Evolutionary conservation across 2,113 vertebrate genomes (phyloP).

Genomic region (Clarias macrocephalus): DNA sequence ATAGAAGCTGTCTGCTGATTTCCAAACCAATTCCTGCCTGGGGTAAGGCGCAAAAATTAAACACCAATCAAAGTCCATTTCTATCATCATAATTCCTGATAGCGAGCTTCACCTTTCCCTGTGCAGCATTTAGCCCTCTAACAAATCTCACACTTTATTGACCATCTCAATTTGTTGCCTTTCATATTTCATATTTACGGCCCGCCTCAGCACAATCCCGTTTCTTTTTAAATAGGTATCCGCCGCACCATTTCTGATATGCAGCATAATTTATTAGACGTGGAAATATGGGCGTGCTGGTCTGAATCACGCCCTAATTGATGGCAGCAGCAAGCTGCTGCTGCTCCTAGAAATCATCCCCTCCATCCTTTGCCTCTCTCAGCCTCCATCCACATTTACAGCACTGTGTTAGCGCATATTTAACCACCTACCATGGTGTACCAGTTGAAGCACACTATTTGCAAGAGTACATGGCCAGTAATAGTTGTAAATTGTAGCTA

Average conservation of each 20-base stretch:
- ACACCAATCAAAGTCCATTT: constrained; percentile 85
- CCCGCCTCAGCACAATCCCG: constrained; percentile 80
- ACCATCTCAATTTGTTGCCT: constrained; percentile 85
- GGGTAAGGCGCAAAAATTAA: constrained; percentile 77
- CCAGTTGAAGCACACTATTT: background rate
- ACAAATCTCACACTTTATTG: constrained; percentile 91
- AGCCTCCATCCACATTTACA: constrained; percentile 52
- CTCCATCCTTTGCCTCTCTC: constrained; percentile 45
- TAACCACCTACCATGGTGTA: constrained; percentile 42
- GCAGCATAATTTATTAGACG: constrained; percentile 89
- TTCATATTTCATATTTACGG: constrained; percentile 94
- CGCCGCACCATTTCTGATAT: constrained; percentile 84
- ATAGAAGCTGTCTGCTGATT: constrained; percentile 71
- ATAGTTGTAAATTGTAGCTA: background rate
- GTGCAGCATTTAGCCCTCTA: constrained; percentile 75
- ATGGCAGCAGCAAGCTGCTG: constrained; percentile 69
- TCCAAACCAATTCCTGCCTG: constrained; percentile 64
- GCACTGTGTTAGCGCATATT: constrained; percentile 15
- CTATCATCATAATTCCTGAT: constrained; percentile 87
- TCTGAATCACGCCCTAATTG: constrained; percentile 85
- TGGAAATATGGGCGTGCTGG: constrained; percentile 79
- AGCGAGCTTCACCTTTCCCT: constrained; percentile 78
- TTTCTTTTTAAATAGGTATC: constrained; percentile 82
- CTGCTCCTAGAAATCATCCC: constrained; percentile 37
- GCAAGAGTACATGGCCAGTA: background rate